Base-by-base conservation (phyloP, 2,888 invertebrate species). In the Agonopterix heracliana region DNA sequence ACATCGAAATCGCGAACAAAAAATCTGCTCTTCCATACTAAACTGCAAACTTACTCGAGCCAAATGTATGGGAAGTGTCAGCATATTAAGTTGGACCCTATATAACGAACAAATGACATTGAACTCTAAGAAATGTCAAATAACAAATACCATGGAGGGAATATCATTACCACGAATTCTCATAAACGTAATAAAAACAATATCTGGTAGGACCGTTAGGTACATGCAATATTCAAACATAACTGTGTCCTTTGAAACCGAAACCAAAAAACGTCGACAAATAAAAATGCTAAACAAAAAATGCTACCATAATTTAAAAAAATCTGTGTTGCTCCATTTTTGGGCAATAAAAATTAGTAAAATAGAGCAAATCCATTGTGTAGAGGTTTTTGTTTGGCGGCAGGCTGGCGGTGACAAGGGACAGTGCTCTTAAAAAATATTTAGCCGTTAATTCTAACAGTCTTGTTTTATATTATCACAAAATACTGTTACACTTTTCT, bases 361-460 rank as follows among this genome's bases (percentile, higher is more conserved):
- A 78, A 80, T 80, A 68, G 82, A 80, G 78, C 85, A 77, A 54
- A 26, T 54, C 57, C 63, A 67, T 75, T 76, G 71, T 76, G 53
- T 63, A 12, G 51, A 50, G 44, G 57, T 66, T 68, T 71, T 61
- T 54, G 55, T 55, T 47, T 53, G 50, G 45, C 55, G 54, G 48
- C 53, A 50, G 46, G 53, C 11, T 53, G 53, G 54, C 52, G 51
- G 58, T 51, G 59, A 58, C 55, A 62, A 56, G 61, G 55, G 50
- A 57, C 50, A 59, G 48, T 44, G 10, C 41, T 52, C 54, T 54
- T 58, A 60, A 63, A 71, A 71, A 74, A 67, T 60, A 62, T 63
- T 38, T 55, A 54, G 53, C 77, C 71, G 77, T 79, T 81, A 81
- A 78, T 77, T 80, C 74, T 79, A 78, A 74, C 78, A 79, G 74